Base-by-base conservation (phyloP, 2,888 invertebrate species). In the Acrobeloides nanus region DNA sequence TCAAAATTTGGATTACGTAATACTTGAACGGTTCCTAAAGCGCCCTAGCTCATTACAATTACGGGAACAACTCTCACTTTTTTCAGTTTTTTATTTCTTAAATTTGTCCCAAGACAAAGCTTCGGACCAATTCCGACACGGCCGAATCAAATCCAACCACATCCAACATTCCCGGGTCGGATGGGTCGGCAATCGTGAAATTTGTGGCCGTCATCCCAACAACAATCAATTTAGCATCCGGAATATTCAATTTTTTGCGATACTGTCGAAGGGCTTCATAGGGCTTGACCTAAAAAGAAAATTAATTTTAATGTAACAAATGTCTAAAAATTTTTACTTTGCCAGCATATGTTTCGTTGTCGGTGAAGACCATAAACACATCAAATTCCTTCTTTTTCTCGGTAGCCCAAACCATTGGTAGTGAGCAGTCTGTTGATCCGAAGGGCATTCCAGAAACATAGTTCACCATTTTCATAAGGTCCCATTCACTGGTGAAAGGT, bases 361-460 rank as follows among this genome's bases (percentile, higher is more conserved):
- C n/a, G n/a, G 84, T 80, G 73, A 84, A 80, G 72, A 84, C 81
- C 42, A 86, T 79, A 74, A 86, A 84, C 23, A 84, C 82, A 74
- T 86, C 86, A 57, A 82, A 79, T 49, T 80, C 76, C 60, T 81
- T 79, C 38, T 81, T 81, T 45, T 80, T 77, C 38, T 80, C 75
- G 23, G 70, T 62, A 0, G 86, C 85, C 84, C 84, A 85, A 18
- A 78, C 76, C 51, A 84, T 80, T 0, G 83, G 82, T 27, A 81
- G 68, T n/a, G 71, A 60, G 45, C 74, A 68, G 54, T 75, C 68
- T 4, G 74, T 74, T 6, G 32, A 3, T 6, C 64, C 66, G 39
- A 69, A 57, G n/a, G 38, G 10, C 15, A 66, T 38, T 0, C 31
- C 23, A 6, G 55, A 38, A 38, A 61, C 52, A 35, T 58, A 45